These are phyloP conservation scores for Ptychoptera contaminata DNA, from an alignment of 2,888 invertebrate species.

Conservation along the genomic window DNA sequence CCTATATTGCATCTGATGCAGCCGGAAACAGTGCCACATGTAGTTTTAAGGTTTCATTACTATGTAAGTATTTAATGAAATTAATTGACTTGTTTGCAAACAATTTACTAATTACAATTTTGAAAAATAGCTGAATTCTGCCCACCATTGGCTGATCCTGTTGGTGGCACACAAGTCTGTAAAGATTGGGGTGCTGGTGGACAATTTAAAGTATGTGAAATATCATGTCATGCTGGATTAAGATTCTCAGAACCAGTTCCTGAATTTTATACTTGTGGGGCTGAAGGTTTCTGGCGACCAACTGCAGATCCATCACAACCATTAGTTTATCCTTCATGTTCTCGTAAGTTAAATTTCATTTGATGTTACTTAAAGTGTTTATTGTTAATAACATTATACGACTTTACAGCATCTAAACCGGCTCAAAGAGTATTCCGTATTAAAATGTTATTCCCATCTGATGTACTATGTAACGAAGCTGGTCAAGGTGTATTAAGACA, in stretches of 20 bases:
- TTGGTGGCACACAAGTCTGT: slow-evolving; percentile 82
- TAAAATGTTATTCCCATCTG: slow-evolving; percentile 87
- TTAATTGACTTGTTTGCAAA: slow-evolving; percentile 1
- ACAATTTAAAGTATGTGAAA: slow-evolving; percentile 87
- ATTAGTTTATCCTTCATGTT: slow-evolving; percentile 81
- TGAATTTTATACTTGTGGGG: slow-evolving; percentile 94
- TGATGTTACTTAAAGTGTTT: neutral
- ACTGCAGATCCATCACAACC: slow-evolving; percentile 64
- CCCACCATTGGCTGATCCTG: slow-evolving; percentile 71
- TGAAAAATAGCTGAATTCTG: slow-evolving; percentile 70
- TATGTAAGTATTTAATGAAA: slow-evolving; percentile 45
- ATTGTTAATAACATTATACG: slow-evolving; percentile 9
- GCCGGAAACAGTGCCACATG: slow-evolving; percentile 86
- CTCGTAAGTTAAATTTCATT: slow-evolving; percentile 52
- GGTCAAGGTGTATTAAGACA: slow-evolving; percentile 84
- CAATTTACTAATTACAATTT: slow-evolving; percentile 3
- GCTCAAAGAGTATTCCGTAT: slow-evolving; percentile 93
- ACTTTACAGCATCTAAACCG: slow-evolving; percentile 54
- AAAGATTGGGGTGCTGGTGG: slow-evolving; percentile 95
- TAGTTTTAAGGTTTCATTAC: slow-evolving; percentile 76
- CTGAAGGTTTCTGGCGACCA: slow-evolving; percentile 95
- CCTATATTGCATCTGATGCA: slow-evolving; percentile 84
- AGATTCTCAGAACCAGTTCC: slow-evolving; percentile 89
- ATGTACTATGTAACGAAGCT: slow-evolving; percentile 90
- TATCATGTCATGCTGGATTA: slow-evolving; percentile 69